These are phyloP conservation scores for Moxostoma hubbsi DNA, from an alignment of 2,797 vertebrate genomes.

Conservation along the genomic window DNA sequence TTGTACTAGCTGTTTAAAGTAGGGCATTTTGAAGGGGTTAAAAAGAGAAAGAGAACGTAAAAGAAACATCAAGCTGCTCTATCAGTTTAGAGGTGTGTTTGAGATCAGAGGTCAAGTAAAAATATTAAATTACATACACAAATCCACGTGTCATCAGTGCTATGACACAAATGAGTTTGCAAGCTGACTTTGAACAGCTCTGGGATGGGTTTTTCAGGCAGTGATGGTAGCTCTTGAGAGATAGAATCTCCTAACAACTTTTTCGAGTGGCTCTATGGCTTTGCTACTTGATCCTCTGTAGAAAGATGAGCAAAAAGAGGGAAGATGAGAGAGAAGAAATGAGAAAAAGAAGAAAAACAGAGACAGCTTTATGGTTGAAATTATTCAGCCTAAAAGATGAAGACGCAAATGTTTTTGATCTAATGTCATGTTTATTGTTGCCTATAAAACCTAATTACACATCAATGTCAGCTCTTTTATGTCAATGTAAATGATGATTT, in stretches of 20 bases:
- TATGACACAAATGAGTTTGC: conserved; percentile 44
- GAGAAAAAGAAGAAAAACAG: neutral
- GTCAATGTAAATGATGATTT: neutral
- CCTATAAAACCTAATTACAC: conserved; percentile 43
- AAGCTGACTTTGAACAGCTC: conserved; percentile 44
- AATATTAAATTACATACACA: conserved; percentile 46
- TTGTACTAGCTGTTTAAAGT: conserved; percentile 43
- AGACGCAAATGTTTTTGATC: conserved; percentile 35
- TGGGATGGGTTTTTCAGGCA: conserved; percentile 28
- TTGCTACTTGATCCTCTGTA: neutral
- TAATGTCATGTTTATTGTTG: conserved; percentile 49
- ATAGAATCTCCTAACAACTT: conserved; percentile 16
- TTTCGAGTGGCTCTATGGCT: neutral
- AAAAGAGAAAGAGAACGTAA: neutral
- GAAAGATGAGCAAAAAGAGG: neutral
- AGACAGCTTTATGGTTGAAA: conserved; percentile 39
- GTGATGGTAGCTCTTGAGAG: conserved; percentile 32
- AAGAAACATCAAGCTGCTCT: conserved; percentile 12
- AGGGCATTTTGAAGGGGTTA: neutral
- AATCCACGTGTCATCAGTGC: conserved; percentile 38
- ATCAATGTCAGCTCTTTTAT: neutral
- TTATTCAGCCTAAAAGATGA: conserved; percentile 21
- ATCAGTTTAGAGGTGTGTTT: conserved; percentile 17
- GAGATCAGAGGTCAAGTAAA: conserved; percentile 56
- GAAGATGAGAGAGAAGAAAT: neutral